A percentile compares a stretch with the other conserved stretches of the same genome.
Conservation (phyloP, 2,888 invertebrate genomes). For the Leptarthrus brevirostris region DNA sequence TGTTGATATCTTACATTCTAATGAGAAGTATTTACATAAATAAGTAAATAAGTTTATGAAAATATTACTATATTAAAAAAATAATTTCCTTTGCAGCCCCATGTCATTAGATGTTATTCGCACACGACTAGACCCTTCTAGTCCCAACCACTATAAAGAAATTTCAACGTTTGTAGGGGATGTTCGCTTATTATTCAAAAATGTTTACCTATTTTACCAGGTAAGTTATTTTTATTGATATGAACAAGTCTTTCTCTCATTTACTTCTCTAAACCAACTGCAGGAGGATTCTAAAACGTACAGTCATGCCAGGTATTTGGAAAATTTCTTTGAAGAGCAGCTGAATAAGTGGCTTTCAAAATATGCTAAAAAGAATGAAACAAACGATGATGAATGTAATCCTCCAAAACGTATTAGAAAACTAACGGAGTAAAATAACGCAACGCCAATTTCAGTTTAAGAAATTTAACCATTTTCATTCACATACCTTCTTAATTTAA, state of each 20-base stretch:
- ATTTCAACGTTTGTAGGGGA: constrained; percentile 83
- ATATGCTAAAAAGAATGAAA: constrained; percentile 62
- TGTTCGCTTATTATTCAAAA: constrained; percentile 86
- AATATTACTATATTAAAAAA: too few species aligned
- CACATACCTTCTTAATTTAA: not conserved
- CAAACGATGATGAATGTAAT: constrained; percentile 61
- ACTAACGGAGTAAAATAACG: constrained; percentile 29
- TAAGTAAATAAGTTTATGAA: too few species aligned
- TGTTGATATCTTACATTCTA: too few species aligned
- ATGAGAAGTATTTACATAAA: too few species aligned
- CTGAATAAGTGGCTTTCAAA: constrained; percentile 84
- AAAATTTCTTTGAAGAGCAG: constrained; percentile 87
- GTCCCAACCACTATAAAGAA: constrained; percentile 78
- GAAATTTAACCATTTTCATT: not conserved
- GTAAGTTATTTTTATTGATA: too few species aligned
- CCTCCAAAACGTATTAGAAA: constrained; percentile 64
- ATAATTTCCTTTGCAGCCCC: constrained; percentile 69
- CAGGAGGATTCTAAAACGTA: constrained; percentile 82
- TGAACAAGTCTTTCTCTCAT: constrained; percentile 45
- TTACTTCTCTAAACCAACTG: constrained; percentile 53
- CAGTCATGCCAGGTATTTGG: constrained; percentile 82
- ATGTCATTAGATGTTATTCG: constrained; percentile 89
- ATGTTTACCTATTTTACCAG: constrained; percentile 86
- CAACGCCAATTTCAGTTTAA: not conserved
- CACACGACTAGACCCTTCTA: constrained; percentile 80